Evolutionary conservation across 2,113 vertebrate genomes (phyloP).

Genomic region (Lycaon pictus): DNA sequence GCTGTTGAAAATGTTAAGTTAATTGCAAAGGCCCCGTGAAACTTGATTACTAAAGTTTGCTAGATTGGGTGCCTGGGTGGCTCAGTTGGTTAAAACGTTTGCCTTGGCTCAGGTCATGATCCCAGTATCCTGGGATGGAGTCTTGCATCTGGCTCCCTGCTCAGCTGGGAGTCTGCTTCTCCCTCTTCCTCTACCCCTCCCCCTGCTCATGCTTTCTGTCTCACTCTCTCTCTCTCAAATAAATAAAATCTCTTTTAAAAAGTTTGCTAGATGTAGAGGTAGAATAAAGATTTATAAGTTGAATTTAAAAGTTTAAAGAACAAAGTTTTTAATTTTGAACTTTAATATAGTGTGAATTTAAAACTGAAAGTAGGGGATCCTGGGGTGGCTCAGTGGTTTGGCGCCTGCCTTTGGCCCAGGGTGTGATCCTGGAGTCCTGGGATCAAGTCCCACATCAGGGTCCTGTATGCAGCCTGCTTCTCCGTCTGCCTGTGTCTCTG

Average conservation of each 20-base stretch:
- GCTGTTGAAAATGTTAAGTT: conserved; percentile 33
- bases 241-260: background rate
- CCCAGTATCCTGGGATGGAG: too few species aligned
- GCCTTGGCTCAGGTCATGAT: too few species aligned
- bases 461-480: background rate
- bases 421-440: background rate
- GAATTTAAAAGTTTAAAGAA: conserved; percentile 42
- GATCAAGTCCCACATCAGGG: background rate
- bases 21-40: conserved; percentile 11
- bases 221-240: too few species aligned
- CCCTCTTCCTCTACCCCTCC: too few species aligned
- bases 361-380: background rate
- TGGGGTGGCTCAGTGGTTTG: background rate
- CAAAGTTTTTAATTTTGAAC: background rate
- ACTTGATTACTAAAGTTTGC: background rate
- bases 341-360: background rate
- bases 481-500: background rate
- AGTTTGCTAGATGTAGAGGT: background rate
- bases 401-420: background rate
- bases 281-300: conserved; percentile 24
- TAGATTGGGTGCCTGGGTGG: background rate
- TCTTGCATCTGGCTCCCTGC: too few species aligned
- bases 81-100: too few species aligned
- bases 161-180: too few species aligned
- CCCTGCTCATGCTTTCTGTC: too few species aligned